Evolutionary conservation across 2,888 invertebrate genomes (phyloP).

Genomic region (Coremacera marginata): DNA sequence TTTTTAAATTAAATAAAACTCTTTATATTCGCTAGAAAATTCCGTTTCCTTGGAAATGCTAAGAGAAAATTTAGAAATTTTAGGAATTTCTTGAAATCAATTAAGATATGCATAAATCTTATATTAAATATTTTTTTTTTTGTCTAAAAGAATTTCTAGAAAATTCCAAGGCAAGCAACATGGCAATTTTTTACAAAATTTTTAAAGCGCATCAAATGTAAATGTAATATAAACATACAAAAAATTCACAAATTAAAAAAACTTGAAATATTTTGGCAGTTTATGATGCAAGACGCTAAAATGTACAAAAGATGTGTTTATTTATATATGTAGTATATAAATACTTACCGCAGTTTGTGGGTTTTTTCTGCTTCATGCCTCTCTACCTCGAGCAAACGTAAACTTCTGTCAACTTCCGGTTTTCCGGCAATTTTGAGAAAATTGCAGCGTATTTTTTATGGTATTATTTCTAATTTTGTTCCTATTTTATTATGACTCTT

Average conservation of each 20-base stretch:
- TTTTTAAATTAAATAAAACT: not conserved
- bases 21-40: not conserved
- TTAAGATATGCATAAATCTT: not conserved
- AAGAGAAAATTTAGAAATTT: not conserved
- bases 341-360: constrained; percentile 1
- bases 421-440: not conserved
- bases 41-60: not conserved
- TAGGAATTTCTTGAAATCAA: not conserved
- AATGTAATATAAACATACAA: no score
- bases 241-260: no score
- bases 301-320: not conserved
- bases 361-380: not conserved
- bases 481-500: not conserved
- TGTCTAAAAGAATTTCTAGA: not conserved
- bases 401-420: constrained; percentile 21
- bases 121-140: not conserved
- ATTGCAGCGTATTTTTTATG: not conserved
- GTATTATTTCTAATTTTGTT: not conserved
- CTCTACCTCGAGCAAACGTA: not conserved
- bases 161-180: no score
- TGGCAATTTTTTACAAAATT: no score
- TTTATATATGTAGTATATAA: no score
- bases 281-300: not conserved
- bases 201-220: no score
- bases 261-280: not conserved